Conservation (phyloP, 2,888 invertebrate genomes). For the Drosophila diplacantha region DNA sequence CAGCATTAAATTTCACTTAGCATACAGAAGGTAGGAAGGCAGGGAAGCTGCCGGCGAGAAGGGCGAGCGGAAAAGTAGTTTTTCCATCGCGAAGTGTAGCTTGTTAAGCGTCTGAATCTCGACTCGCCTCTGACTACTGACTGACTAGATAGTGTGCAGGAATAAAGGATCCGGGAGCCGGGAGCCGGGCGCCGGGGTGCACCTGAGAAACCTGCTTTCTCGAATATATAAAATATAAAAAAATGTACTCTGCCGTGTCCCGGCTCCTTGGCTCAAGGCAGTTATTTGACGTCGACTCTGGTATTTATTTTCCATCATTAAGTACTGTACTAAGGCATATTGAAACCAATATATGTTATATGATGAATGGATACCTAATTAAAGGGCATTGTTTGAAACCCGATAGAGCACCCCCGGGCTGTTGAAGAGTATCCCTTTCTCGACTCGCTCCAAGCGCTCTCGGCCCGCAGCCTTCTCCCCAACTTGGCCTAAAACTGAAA, state of each 20-base stretch:
- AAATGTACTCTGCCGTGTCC: background rate
- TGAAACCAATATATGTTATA: background rate
- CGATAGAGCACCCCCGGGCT: background rate
- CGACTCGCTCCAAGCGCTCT: background rate
- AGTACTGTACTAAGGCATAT: background rate
- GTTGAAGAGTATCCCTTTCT: background rate
- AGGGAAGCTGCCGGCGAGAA: background rate
- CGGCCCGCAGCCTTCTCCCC: background rate
- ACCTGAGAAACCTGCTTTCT: background rate
- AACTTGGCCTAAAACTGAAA: conserved; percentile 41
- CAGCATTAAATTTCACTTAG: conserved; percentile 61
- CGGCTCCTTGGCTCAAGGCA: background rate
- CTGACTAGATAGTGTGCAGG: conserved; percentile 20
- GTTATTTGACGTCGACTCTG: background rate
- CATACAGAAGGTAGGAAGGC: conserved; percentile 33
- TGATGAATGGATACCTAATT: background rate
- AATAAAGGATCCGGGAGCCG: background rate
- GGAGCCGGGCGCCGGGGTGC: background rate
- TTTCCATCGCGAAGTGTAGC: conserved; percentile 33
- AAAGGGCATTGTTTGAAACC: background rate
- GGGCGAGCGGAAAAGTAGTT: conserved; percentile 22
- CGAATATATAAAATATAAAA: background rate
- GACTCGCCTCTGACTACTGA: conserved; percentile 24
- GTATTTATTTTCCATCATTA: background rate
- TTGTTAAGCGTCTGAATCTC: conserved; percentile 44